Percentiles rank a stretch among this genome's conserved stretches.
Conservation (phyloP, 2,113 vertebrate species). For the Ameiurus melas region DNA sequence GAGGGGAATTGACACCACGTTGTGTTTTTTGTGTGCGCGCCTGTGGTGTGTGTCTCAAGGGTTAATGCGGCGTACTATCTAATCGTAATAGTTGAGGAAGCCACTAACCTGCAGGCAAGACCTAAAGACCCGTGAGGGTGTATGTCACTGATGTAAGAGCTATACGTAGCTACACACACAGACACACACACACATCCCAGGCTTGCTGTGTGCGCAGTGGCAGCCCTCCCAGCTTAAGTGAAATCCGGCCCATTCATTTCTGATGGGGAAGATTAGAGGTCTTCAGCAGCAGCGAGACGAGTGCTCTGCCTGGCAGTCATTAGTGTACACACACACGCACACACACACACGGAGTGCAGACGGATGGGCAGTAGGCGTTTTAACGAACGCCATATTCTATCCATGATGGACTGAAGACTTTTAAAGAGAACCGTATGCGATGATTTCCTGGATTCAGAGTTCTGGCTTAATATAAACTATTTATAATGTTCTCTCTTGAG, state of each 20-base stretch:
- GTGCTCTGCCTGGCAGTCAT: conserved; percentile 52
- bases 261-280: conserved; percentile 59
- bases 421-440: neutral
- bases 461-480: neutral
- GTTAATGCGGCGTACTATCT: conserved; percentile 39
- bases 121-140: conserved; percentile 31
- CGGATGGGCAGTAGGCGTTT: conserved; percentile 32
- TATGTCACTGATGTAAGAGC: conserved; percentile 29
- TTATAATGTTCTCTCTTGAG: neutral
- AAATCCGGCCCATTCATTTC: conserved; percentile 58
- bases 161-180: conserved; percentile 17
- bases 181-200: conserved; percentile 40
- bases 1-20: conserved; percentile 37
- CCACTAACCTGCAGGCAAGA: conserved; percentile 53
- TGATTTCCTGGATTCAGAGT: neutral
- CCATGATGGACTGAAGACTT: conserved; percentile 18
- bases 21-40: neutral
- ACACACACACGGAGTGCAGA: conserved; percentile 34
- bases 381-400: conserved; percentile 12
- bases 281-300: conserved; percentile 51
- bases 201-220: conserved; percentile 38
- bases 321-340: conserved; percentile 27
- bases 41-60: conserved; percentile 35
- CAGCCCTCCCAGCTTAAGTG: conserved; percentile 53
- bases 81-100: conserved; percentile 46